phyloP scores from a whole-genome alignment of 2,888 invertebrate genomes.

The Baronia brevicornis region DNA sequence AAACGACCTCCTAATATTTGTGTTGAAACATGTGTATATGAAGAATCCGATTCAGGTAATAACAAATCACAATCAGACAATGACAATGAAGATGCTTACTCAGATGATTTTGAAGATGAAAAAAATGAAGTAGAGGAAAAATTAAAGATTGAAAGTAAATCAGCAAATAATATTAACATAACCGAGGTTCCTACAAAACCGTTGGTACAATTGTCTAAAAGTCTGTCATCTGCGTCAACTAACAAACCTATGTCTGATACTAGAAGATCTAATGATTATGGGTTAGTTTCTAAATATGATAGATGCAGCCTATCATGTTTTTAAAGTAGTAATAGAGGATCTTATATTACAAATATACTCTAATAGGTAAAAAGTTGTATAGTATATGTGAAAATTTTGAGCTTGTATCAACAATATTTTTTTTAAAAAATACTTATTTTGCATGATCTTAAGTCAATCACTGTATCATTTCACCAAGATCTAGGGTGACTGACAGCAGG shows the following conservation, averaged over 20 bases:
- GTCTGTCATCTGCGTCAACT: constrained; percentile 46
- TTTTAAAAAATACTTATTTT: too few relatives aligned
- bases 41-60: constrained; percentile 42
- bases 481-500: too few relatives aligned
- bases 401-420: too few relatives aligned
- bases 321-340: too few relatives aligned
- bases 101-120: constrained; percentile 68
- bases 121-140: constrained; percentile 46
- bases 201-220: constrained; percentile 45
- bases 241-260: constrained; percentile 41
- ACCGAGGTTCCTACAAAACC: constrained; percentile 25
- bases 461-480: too few relatives aligned
- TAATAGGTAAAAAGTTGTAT: too few relatives aligned
- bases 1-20: constrained; percentile 62
- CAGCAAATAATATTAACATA: constrained; percentile 26
- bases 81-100: constrained; percentile 44
- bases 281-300: too few relatives aligned
- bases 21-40: constrained; percentile 54
- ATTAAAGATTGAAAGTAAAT: constrained; percentile 29
- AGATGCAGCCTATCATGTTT: too few relatives aligned
- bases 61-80: constrained; percentile 25
- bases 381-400: too few relatives aligned
- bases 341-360: too few relatives aligned
- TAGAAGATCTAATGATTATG: constrained; percentile 50
- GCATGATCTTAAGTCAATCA: too few relatives aligned